These are phyloP conservation scores for Hycleus phaleratus DNA, from an alignment of 1,140 invertebrate genomes.

Conservation along the genomic window DNA sequence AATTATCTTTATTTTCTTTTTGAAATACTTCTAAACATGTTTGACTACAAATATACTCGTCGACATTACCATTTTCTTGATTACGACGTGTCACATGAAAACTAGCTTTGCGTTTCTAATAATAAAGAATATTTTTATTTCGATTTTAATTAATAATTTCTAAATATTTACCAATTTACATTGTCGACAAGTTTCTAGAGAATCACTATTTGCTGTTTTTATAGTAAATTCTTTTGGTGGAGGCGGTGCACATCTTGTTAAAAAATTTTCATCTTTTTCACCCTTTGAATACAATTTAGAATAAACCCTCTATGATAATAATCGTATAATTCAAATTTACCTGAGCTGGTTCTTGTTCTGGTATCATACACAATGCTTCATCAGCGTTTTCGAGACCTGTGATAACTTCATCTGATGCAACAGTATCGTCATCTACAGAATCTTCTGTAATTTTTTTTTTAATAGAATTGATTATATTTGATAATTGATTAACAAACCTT, in stretches of 20 bases:
- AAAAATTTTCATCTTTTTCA: slow-evolving; percentile 49
- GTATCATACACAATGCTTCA: slow-evolving; percentile 50
- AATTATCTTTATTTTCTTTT: slow-evolving; percentile 35
- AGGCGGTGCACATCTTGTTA: slow-evolving; percentile 11
- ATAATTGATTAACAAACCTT: neutral
- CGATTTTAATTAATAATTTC: neutral
- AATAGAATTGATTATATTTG: no score
- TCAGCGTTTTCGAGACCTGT: slow-evolving; percentile 42
- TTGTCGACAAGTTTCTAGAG: slow-evolving; percentile 23
- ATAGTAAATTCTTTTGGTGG: slow-evolving; percentile 26
- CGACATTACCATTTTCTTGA: slow-evolving; percentile 18
- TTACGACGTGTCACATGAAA: slow-evolving; percentile 19
- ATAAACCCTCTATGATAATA: slow-evolving; percentile 29
- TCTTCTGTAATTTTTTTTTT: neutral
- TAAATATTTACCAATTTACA: slow-evolving; percentile 28
- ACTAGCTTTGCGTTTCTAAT: slow-evolving; percentile 26
- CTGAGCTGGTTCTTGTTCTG: slow-evolving; percentile 49
- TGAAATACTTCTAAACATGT: slow-evolving; percentile 40
- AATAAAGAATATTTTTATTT: neutral
- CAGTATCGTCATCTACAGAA: slow-evolving; percentile 19
- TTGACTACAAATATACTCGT: slow-evolving; percentile 41
- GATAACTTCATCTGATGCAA: slow-evolving; percentile 25
- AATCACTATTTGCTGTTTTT: slow-evolving; percentile 27
- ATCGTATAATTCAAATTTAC: no score
- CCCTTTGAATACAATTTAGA: slow-evolving; percentile 16